Base-by-base conservation (phyloP, 2,113 vertebrate genomes). In the Tamias sibiricus region DNA sequence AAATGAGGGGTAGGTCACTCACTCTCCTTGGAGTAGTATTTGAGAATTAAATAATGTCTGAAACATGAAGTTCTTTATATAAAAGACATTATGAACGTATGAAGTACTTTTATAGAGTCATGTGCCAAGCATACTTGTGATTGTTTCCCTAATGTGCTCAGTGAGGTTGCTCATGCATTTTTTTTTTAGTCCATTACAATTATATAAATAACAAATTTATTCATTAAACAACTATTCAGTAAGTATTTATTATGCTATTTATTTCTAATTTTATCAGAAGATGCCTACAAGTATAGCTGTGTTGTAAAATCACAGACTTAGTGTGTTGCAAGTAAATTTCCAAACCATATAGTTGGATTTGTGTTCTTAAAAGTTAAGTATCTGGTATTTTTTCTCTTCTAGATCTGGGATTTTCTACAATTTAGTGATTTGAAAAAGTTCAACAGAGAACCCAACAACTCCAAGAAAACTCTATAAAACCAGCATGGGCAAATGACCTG, bases 31-130 rank as follows among this genome's bases (percentile, higher is more conserved):
- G n/a, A 90, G 35, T 11, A 49, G 42, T 79, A 68, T 83, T 44
- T 87, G 72, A 94, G 40, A 72, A 76, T 76, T 89, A 93, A 93
- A 66, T 86, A 44, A 87, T 66, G 59, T 74, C 64, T 81, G 80
- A 81, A 94, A 89, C 40, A 90, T 12, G n/a, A 89, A 69, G 54
- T 79, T 95, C 54, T 90, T 87, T 42, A 93, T 80, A 95, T 94
- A 91, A 95, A 95, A 94, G 95, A 71, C 83, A 94, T 68, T 76
- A 62, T 77, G 30, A 87, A 91, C 47, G 68, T 8, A 66, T 22
- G 68, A 64, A 44, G 81, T 44, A 22, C 59, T 94, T 97, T 96
- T 75, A 96, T 77, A 77, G 74, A 85, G 0, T 95, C 44, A 95
- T 87, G 64, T 69, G 47, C 14, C 66, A 22, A 62, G 75, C 37